Base-by-base conservation (phyloP, 1,140 invertebrate genomes). In the Holotrichia oblita region DNA sequence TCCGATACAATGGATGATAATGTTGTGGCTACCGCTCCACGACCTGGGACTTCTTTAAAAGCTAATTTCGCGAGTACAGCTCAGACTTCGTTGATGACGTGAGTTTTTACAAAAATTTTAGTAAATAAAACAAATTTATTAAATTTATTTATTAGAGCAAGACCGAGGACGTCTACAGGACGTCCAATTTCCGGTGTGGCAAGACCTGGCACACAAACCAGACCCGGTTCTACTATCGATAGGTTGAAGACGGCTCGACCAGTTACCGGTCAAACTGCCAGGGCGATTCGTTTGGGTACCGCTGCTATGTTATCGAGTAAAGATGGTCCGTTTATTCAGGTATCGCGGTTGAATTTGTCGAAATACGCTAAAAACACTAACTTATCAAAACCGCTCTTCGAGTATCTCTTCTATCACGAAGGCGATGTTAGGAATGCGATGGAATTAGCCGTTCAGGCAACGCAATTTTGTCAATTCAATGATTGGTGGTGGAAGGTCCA, bases 401-500 rank as follows among this genome's bases (percentile, higher is more conserved):
- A 98, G 86, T 99, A 98, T 85, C 93, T 99, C 42, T 98, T 94
- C 85, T 97, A 97, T 87, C 94, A 97, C 85, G 96, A 98, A 85
- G 95, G 96, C 84, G 96, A 98, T 87, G 90, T 95, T 0, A 91
- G 94, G 88, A 94, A 93, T 87, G 95, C 96, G 34, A 89, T 97
- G 86, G 95, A 98, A 86, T 89, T 98, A 76, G 96, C 96, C 12
- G 93, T 96, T 12, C 91, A 95, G 88, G 94, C 94, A 0, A 95
- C 93, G 64, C 93, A 94, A 87, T 82, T 84, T 4, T 90, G 88
- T 78, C 89, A 94, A 76, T 94, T 92, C 82, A 91, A 93, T 82
- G 97, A 99, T 55, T 99, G 98, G 97, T 99, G 97, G 96, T 99
- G 98, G 98, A 97, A 98, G 86, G 92, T 97, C 10, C 95, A 96